Conservation (phyloP, 2,888 invertebrate genomes). For the Pinctada fucata region DNA sequence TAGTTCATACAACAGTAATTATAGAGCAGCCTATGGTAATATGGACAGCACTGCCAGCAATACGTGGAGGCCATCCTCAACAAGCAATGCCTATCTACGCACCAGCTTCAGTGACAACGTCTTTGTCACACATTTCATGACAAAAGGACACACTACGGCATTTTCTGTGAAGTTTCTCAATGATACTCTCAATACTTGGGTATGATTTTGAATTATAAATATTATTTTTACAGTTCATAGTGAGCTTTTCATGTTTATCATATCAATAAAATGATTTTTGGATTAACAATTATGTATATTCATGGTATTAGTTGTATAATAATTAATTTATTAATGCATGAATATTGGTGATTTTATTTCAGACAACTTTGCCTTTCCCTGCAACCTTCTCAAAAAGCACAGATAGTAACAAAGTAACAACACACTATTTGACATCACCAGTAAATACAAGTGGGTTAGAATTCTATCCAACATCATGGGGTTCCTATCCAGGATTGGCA, state of each 20-base stretch:
- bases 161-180: not conserved
- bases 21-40: not conserved
- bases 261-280: no score
- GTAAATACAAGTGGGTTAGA: conserved; percentile 49
- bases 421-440: conserved; percentile 45
- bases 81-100: not conserved
- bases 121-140: not conserved
- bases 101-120: not conserved
- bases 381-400: conserved; percentile 45
- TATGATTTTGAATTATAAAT: not conserved
- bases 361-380: not conserved
- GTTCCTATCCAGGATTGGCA: conserved; percentile 43
- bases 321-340: no score
- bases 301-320: no score
- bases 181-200: not conserved
- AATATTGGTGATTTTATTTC: not conserved
- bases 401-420: conserved; percentile 35
- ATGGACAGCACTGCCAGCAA: not conserved
- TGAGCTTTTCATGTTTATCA: no score
- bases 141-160: not conserved
- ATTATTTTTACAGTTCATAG: no score
- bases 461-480: conserved; percentile 41
- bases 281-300: no score
- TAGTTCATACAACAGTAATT: not conserved
- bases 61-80: not conserved